Conservation (phyloP, 2,888 invertebrate species). For the Polymixis flavicincta region DNA sequence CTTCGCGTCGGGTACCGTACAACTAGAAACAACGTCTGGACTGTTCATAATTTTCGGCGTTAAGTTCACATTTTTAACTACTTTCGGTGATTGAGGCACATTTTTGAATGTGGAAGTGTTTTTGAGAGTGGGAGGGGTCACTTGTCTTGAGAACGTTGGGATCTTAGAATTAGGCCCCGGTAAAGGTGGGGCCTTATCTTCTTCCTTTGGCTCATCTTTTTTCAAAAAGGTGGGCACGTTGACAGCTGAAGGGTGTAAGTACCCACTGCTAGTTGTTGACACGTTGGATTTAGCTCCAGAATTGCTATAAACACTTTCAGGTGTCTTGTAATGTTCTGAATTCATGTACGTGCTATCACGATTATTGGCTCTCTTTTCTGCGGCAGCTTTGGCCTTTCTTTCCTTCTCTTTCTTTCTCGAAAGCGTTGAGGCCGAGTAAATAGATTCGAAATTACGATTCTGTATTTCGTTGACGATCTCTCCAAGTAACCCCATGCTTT, state of each 20-base stretch:
- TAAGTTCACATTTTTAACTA: constrained; percentile 76
- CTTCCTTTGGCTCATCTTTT: constrained; percentile 76
- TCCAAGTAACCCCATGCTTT: constrained; percentile 94
- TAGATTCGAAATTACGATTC: constrained; percentile 95
- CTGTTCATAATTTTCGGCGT: constrained; percentile 89
- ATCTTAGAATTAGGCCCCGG: constrained; percentile 87
- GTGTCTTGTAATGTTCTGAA: constrained; percentile 90
- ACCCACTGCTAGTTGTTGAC: constrained; percentile 93
- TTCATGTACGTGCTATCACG: constrained; percentile 91
- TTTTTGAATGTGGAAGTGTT: constrained; percentile 84
- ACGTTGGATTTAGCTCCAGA: constrained; percentile 91
- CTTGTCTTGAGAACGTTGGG: constrained; percentile 86
- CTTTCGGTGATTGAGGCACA: constrained; percentile 85
- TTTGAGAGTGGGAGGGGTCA: constrained; percentile 88
- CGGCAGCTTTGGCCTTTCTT: constrained; percentile 70
- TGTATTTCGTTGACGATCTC: constrained; percentile 97
- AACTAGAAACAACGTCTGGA: constrained; percentile 94
- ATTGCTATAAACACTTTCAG: constrained; percentile 92
- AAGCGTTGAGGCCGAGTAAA: constrained; percentile 95
- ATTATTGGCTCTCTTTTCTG: constrained; percentile 70
- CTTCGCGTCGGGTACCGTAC: constrained; percentile 89
- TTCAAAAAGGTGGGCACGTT: constrained; percentile 91
- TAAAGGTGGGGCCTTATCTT: constrained; percentile 82
- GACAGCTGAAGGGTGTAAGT: constrained; percentile 93
- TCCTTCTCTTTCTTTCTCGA: constrained; percentile 91